These are phyloP conservation scores for Gymnopithys bicolor DNA, from an alignment of 2,797 vertebrate species.

Conservation along the genomic window DNA sequence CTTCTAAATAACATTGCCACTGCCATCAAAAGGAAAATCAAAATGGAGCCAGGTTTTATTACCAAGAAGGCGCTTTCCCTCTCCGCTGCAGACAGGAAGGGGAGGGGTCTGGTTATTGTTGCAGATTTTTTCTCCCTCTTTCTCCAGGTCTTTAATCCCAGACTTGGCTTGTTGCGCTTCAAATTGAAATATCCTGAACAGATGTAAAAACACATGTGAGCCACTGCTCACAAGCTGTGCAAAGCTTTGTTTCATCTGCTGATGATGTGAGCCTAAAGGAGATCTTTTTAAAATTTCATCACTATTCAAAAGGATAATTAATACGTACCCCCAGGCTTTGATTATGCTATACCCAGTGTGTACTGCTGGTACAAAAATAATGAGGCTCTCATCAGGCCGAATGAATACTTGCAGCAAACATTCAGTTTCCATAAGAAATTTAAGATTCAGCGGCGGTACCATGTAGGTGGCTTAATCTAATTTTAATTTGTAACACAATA, in stretches of 20 bases:
- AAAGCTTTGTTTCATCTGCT: constrained; percentile 97
- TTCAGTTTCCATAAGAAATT: constrained; percentile 92
- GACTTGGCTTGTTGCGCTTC: constrained; percentile 91
- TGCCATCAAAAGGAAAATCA: not conserved
- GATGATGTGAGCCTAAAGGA: constrained; percentile 97
- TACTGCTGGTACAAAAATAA: constrained; percentile 92
- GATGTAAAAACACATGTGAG: constrained; percentile 99
- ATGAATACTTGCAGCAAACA: constrained; percentile 86
- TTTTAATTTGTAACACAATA: constrained; percentile 89
- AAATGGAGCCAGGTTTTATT: constrained; percentile 30
- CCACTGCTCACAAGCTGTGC: constrained; percentile 91
- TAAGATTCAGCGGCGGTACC: constrained; percentile 88
- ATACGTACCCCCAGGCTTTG: constrained; percentile 99
- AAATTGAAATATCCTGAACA: constrained; percentile 99
- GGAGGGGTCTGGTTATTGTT: constrained; percentile 66
- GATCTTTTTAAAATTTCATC: constrained; percentile 99
- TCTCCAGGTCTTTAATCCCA: constrained; percentile 92
- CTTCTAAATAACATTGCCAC: not conserved
- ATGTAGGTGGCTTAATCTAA: constrained; percentile 79
- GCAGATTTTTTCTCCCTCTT: constrained; percentile 36
- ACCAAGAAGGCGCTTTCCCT: not conserved
- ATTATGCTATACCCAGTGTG: constrained; percentile 95
- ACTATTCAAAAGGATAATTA: constrained; percentile 99
- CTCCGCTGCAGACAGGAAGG: constrained; percentile 5
- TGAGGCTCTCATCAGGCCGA: constrained; percentile 94